These are phyloP conservation scores for Cavia aperea DNA, from an alignment of 2,113 vertebrate genomes.

Conservation along the genomic window DNA sequence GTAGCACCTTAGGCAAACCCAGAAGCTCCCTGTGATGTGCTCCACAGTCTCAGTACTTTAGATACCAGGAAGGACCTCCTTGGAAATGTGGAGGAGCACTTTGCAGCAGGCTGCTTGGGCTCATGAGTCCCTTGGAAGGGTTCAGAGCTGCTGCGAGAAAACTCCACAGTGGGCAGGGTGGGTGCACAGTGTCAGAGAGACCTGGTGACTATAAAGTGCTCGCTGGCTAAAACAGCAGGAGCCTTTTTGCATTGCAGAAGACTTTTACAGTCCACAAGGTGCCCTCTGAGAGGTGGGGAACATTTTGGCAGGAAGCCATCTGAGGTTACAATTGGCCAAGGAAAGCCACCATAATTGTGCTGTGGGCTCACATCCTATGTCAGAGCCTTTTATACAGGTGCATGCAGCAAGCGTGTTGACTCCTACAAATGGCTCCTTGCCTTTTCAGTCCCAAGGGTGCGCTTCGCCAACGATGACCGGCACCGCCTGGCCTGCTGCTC, in stretches of 20 bases:
- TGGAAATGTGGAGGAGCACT: not conserved
- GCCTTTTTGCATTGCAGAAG: not conserved
- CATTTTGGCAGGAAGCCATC: conserved; percentile 18
- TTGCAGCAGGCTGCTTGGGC: not conserved
- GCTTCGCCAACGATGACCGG: conserved; percentile 94
- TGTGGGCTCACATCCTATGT: not conserved
- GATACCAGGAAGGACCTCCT: not conserved
- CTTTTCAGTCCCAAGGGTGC: conserved; percentile 84
- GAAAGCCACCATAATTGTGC: conserved; percentile 5
- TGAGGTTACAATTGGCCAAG: conserved; percentile 12
- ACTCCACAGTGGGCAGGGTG: not conserved
- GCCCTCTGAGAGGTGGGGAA: not conserved
- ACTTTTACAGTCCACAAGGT: conserved; percentile 3
- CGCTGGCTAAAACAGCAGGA: not conserved
- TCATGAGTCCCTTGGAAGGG: not conserved
- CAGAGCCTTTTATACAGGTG: not conserved
- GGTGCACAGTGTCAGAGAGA: not conserved
- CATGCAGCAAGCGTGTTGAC: not conserved
- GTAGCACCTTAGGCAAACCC: not conserved
- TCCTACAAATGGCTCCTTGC: conserved; percentile 42
- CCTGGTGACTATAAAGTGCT: not conserved
- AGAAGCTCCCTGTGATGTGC: conserved; percentile 30
- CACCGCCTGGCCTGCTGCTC: conserved; percentile 95
- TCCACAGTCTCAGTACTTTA: not conserved
- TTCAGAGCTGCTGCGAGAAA: conserved; percentile 17